Percentiles rank a stretch among this genome's conserved stretches.
Evolutionary conservation across 2,113 vertebrate species (phyloP).

Genomic region (Nyctereutes procyonoides): DNA sequence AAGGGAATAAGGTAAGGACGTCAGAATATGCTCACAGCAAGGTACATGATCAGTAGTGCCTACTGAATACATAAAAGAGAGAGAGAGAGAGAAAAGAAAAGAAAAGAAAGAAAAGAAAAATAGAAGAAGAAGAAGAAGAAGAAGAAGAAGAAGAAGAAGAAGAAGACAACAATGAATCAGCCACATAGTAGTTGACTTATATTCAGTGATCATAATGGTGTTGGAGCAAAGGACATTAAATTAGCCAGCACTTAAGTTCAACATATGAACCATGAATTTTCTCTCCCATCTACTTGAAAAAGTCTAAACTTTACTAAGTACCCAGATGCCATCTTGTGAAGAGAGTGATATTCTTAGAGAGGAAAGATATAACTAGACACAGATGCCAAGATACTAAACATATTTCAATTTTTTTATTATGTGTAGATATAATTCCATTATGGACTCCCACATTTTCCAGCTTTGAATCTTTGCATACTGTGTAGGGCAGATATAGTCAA

Average conservation of each 20-base stretch:
- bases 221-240: background rate
- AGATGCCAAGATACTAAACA: background rate
- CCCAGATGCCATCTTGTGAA: background rate
- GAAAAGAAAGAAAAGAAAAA: background rate
- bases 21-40: background rate
- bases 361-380: background rate
- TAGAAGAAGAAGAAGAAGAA: background rate
- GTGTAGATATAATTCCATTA: background rate
- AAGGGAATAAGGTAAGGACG: background rate
- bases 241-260: background rate
- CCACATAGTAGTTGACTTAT: background rate
- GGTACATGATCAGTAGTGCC: fast-evolving
- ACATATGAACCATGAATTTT: background rate
- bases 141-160: background rate
- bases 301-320: background rate
- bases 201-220: background rate
- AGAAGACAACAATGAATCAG: background rate
- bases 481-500: background rate
- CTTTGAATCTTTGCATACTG: background rate
- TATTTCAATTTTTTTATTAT: background rate
- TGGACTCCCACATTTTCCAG: background rate
- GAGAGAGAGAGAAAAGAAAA: too few species aligned
- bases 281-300: background rate
- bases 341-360: background rate
- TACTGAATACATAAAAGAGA: too few species aligned